Conservation (phyloP, 1,140 invertebrate genomes). For the Aphaenogaster rudis region DNA sequence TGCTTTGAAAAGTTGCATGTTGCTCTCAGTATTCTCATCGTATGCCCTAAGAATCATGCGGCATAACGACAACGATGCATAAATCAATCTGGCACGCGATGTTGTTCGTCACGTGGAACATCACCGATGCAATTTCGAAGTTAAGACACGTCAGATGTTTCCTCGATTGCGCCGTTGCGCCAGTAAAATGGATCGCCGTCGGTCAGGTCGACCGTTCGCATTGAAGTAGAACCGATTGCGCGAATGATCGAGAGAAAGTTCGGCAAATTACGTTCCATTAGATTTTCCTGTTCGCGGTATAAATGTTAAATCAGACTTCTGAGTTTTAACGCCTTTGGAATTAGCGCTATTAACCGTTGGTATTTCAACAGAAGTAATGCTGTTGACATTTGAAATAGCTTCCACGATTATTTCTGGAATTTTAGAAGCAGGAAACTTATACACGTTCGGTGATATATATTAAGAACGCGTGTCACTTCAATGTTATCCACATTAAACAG, state of each 20-base stretch:
- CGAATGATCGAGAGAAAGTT: conserved; percentile 49
- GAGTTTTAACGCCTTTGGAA: not conserved
- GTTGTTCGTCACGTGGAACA: not conserved
- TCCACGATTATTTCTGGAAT: conserved; percentile 1
- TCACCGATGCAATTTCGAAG: conserved; percentile 16
- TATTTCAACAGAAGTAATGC: not conserved
- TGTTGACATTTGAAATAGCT: not conserved
- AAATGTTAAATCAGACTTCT: conserved; percentile 18
- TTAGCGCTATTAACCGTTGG: not conserved
- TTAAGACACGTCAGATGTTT: conserved; percentile 40
- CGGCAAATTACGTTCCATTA: conserved; percentile 13
- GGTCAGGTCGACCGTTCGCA: conserved; percentile 1
- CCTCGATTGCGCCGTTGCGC: conserved; percentile 8
- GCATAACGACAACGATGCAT: not conserved
- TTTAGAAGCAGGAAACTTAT: not conserved
- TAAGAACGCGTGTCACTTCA: conserved; percentile 2
- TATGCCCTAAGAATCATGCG: not conserved
- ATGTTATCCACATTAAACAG: conserved; percentile 3
- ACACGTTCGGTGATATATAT: not conserved
- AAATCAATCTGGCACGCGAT: conserved; percentile 12
- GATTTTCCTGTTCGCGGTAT: not conserved
- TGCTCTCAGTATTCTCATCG: conserved; percentile 13
- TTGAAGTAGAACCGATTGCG: conserved; percentile 44
- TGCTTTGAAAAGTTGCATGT: not conserved
- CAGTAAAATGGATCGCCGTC: conserved; percentile 29